Evolutionary conservation across 2,888 invertebrate genomes (phyloP).

Genomic region (Cryptosula pallasiana): DNA sequence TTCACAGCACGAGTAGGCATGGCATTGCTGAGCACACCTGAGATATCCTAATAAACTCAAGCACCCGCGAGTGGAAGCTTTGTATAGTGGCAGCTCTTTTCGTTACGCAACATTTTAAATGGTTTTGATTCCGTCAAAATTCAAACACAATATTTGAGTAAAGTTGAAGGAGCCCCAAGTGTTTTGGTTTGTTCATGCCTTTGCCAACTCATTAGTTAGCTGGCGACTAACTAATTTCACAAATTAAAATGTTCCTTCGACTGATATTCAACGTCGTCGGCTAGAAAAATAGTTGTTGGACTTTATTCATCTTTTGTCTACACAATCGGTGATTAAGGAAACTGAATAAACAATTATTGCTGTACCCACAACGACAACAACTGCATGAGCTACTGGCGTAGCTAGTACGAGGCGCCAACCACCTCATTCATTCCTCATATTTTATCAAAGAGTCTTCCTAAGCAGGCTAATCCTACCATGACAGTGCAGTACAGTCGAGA

Average conservation of each 20-base stretch:
- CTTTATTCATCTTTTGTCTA: too few species aligned
- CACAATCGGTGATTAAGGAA: too few species aligned
- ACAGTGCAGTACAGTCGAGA: background rate
- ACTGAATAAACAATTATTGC: too few species aligned
- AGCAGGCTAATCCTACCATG: slow-evolving; percentile 12
- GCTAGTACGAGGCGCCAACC: background rate
- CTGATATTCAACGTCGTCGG: background rate
- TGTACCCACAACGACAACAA: too few species aligned
- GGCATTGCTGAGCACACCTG: too few species aligned
- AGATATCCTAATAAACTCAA: too few species aligned
- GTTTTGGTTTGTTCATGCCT: background rate
- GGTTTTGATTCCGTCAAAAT: background rate
- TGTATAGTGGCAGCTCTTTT: background rate
- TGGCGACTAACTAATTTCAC: background rate
- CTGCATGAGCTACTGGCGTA: too few species aligned
- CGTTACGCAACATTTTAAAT: background rate
- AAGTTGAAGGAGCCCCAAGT: background rate
- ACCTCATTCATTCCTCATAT: background rate
- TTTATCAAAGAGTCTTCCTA: background rate
- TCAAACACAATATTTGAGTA: too few species aligned
- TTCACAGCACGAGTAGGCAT: too few species aligned
- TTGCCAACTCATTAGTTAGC: background rate
- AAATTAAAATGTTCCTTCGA: background rate
- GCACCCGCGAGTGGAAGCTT: too few species aligned
- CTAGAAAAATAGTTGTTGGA: background rate